Evolutionary conservation across 2,113 vertebrate genomes (phyloP).

Genomic region (Chrysemys picta): DNA sequence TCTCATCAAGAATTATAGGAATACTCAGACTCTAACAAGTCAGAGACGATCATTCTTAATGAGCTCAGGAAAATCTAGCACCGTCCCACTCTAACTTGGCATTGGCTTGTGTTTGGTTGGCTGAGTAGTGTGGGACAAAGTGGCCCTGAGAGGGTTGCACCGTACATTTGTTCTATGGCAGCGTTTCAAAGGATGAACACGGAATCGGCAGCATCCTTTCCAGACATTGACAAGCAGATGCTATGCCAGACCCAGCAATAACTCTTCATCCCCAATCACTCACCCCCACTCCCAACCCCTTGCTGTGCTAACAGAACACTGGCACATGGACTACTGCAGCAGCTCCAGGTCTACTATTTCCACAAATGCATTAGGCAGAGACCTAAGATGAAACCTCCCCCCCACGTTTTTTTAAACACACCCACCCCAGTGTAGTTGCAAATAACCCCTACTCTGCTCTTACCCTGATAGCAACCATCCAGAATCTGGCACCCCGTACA

Average conservation of each 20-base stretch:
- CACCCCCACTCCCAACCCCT: background rate
- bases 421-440: background rate
- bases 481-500: background rate
- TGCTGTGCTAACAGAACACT: background rate
- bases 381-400: background rate
- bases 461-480: background rate
- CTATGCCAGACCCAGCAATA: background rate
- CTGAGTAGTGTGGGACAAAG: background rate
- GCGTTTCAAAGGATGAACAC: background rate
- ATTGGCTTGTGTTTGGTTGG: background rate
- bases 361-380: background rate
- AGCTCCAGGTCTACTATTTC: background rate
- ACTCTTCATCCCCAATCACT: background rate
- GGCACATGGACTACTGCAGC: background rate
- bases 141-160: background rate
- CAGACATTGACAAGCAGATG: background rate
- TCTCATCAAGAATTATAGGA: background rate
- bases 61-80: background rate
- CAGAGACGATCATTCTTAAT: background rate
- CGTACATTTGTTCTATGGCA: background rate
- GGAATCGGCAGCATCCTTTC: slow-evolving; percentile 1
- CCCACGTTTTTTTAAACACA: background rate
- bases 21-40: slow-evolving; percentile 5
- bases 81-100: background rate
- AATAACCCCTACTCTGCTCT: background rate